Percentiles rank a stretch among this genome's conserved stretches.
phyloP scores from a whole-genome alignment of 2,888 invertebrate species.

The Rhagophthalmus giganteus region DNA sequence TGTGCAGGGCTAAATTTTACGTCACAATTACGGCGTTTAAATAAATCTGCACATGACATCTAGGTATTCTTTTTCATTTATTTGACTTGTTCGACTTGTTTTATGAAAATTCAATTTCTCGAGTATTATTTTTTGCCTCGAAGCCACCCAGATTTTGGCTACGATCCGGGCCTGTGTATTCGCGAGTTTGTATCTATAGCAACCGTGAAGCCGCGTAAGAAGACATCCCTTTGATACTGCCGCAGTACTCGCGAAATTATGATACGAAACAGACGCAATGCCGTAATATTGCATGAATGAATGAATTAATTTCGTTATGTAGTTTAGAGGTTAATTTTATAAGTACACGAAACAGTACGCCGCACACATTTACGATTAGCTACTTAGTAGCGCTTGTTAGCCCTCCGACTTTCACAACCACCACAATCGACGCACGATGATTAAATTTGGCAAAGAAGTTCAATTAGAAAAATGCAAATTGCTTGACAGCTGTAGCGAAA shows the following conservation, averaged over 20 bases:
- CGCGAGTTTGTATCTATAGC: constrained; percentile 36
- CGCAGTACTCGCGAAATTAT: constrained; percentile 29
- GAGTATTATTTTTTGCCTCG: no score
- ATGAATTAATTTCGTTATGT: neutral
- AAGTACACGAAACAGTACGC: constrained; percentile 1
- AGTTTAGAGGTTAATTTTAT: no score
- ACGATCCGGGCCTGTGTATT: neutral
- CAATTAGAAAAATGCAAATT: constrained; percentile 43
- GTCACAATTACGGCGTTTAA: no score
- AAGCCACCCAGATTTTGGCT: neutral
- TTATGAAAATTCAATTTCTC: no score
- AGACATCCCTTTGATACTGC: constrained; percentile 31
- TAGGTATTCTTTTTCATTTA: no score
- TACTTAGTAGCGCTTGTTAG: neutral
- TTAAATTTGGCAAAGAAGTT: constrained; percentile 42
- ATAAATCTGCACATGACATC: no score
- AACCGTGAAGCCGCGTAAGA: constrained; percentile 34
- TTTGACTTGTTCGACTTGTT: no score
- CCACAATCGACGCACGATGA: constrained; percentile 32
- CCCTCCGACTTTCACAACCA: neutral
- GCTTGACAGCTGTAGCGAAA: constrained; percentile 44
- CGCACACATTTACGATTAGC: constrained; percentile 1
- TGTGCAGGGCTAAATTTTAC: no score
- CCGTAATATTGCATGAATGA: constrained; percentile 9
- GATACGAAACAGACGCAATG: constrained; percentile 25